Evolutionary conservation across 2,113 vertebrate species (phyloP).

Genomic region (Ia io): DNA sequence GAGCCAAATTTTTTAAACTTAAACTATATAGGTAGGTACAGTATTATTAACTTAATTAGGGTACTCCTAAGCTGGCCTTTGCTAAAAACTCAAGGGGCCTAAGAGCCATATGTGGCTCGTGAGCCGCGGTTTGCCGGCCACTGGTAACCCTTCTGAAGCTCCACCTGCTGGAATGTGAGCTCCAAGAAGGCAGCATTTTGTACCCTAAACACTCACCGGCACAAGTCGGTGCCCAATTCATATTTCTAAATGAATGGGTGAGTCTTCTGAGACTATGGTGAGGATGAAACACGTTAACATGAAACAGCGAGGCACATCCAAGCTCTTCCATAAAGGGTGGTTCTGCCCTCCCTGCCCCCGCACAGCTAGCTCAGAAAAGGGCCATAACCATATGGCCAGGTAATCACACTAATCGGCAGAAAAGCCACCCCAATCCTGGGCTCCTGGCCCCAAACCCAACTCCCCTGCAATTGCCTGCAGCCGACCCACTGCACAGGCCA

Average conservation of each 20-base stretch:
- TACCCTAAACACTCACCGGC: neutral
- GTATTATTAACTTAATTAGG: too few relatives aligned
- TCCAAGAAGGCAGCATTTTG: rapidly evolving
- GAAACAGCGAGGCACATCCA: rapidly evolving
- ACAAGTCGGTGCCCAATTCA: rapidly evolving
- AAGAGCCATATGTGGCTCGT: too few relatives aligned
- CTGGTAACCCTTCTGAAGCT: neutral
- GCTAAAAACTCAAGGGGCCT: too few relatives aligned
- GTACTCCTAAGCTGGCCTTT: too few relatives aligned
- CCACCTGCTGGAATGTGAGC: rapidly evolving
- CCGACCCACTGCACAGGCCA: neutral
- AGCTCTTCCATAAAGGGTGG: rapidly evolving
- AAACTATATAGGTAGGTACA: too few relatives aligned
- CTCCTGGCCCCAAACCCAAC: neutral
- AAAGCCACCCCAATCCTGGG: neutral
- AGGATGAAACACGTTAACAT: neutral
- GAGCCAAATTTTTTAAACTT: too few relatives aligned
- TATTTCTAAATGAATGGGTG: neutral
- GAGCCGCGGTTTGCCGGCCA: too few relatives aligned
- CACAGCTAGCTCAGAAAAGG: neutral
- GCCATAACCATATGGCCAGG: neutral
- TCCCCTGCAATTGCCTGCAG: neutral
- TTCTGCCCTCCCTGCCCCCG: neutral
- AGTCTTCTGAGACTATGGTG: neutral
- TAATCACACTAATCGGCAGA: rapidly evolving